Percentiles rank a stretch among this genome's conserved stretches.
phyloP scores from a whole-genome alignment of 2,113 vertebrate species.

The Thryonomys swinderianus region DNA sequence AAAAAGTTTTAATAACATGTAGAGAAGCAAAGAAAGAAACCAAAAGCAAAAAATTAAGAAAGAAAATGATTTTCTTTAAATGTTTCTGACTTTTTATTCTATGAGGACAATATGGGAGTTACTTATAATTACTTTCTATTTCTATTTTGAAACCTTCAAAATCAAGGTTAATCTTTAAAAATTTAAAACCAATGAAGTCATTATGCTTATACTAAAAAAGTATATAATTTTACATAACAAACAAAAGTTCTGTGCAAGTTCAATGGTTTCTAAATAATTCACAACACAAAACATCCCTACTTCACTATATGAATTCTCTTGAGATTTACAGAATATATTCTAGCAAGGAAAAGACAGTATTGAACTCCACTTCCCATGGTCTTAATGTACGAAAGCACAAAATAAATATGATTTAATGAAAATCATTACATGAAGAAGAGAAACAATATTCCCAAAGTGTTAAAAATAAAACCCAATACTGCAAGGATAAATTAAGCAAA shows the following conservation, averaged over 20 bases:
- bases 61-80: neutral
- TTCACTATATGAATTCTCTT: neutral
- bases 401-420: neutral
- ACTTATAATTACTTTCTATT: neutral
- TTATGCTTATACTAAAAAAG: neutral
- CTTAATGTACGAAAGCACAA: neutral
- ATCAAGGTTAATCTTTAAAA: neutral
- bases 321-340: neutral
- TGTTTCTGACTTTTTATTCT: neutral
- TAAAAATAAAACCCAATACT: neutral
- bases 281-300: neutral
- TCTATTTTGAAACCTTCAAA: neutral
- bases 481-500: neutral
- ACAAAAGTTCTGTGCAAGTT: neutral
- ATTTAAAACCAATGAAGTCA: neutral
- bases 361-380: neutral
- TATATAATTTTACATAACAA: neutral
- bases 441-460: neutral
- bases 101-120: neutral
- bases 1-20: neutral
- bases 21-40: neutral
- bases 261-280: neutral
- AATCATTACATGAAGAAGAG: neutral
- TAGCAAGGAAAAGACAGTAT: neutral
- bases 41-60: neutral